These are phyloP conservation scores for Oophaga pumilio DNA, from an alignment of 2,113 vertebrate genomes.

Conservation along the genomic window DNA sequence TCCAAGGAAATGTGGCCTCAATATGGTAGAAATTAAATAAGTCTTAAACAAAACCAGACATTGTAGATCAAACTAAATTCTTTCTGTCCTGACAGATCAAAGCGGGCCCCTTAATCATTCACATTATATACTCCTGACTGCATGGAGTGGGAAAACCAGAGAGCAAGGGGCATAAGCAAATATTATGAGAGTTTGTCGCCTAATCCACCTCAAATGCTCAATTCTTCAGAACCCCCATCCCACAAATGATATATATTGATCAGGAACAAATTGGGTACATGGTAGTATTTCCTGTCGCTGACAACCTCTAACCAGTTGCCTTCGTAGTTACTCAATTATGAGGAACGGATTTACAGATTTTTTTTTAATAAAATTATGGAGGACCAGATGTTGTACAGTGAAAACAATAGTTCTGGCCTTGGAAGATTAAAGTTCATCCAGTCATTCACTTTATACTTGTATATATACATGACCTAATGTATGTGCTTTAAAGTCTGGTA, in stretches of 20 bases:
- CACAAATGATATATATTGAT: conserved; percentile 45
- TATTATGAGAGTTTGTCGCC: conserved; percentile 31
- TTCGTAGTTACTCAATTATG: conserved; percentile 8
- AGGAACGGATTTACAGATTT: not conserved
- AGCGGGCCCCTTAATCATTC: conserved; percentile 40
- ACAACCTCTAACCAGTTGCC: conserved; percentile 33
- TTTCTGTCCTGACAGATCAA: conserved; percentile 44
- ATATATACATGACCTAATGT: not conserved
- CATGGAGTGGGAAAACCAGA: not conserved
- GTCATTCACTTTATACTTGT: not conserved
- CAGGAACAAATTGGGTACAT: conserved; percentile 50
- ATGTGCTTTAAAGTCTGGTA: not conserved
- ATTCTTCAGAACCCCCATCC: not conserved
- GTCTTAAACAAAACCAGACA: conserved; percentile 32
- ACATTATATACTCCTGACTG: conserved; percentile 41
- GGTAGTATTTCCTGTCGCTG: conserved; percentile 28
- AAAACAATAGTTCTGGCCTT: not conserved
- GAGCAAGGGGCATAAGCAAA: conserved; percentile 19
- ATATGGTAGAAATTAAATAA: conserved; percentile 38
- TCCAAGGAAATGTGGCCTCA: conserved; percentile 29
- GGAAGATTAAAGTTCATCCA: not conserved
- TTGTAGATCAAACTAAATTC: conserved; percentile 42
- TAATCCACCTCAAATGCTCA: conserved; percentile 32
- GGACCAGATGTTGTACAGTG: not conserved
- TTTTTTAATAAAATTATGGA: not conserved